Evolutionary conservation across 2,797 vertebrate genomes (phyloP).

Genomic region (Melanotaenia parkinsoni): DNA sequence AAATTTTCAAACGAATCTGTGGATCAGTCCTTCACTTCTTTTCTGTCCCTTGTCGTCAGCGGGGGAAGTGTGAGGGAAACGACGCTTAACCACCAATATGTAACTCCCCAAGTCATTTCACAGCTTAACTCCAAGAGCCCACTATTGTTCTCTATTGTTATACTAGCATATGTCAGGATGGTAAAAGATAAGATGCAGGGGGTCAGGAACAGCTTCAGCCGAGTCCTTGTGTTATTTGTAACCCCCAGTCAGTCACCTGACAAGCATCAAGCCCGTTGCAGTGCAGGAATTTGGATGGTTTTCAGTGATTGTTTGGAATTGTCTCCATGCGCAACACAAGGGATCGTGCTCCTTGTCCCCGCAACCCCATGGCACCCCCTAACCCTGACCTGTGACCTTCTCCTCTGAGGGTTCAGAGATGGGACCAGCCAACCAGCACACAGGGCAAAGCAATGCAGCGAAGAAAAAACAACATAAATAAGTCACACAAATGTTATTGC

Average conservation of each 20-base stretch:
- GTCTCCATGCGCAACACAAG: conserved; percentile 45
- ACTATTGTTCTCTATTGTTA: conserved; percentile 74
- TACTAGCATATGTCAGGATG: conserved; percentile 71
- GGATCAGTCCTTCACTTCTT: conserved; percentile 11
- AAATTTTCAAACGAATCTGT: conserved; percentile 54
- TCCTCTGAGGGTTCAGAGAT: conserved; percentile 50
- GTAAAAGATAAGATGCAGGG: conserved; percentile 38
- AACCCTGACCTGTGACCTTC: conserved; percentile 59
- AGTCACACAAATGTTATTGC: conserved; percentile 67
- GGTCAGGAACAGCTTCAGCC: conserved; percentile 36
- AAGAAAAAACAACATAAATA: conserved; percentile 54
- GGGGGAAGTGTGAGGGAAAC: conserved; percentile 61
- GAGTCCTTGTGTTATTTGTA: conserved; percentile 57
- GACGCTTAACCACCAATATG: conserved; percentile 80
- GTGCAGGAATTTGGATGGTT: conserved; percentile 64
- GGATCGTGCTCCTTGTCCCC: conserved; percentile 58
- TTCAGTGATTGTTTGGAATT: conserved; percentile 38
- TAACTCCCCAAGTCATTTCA: conserved; percentile 60
- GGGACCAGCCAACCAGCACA: conserved; percentile 44
- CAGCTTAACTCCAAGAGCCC: conserved; percentile 75
- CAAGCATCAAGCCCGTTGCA: conserved; percentile 40
- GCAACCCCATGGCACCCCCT: conserved; percentile 65
- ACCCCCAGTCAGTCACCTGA: conserved; percentile 54
- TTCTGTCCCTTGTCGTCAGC: conserved; percentile 32
- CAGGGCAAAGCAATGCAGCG: conserved; percentile 35